These are phyloP conservation scores for Ciconia nigra DNA, from an alignment of 2,797 vertebrate genomes.

Conservation along the genomic window DNA sequence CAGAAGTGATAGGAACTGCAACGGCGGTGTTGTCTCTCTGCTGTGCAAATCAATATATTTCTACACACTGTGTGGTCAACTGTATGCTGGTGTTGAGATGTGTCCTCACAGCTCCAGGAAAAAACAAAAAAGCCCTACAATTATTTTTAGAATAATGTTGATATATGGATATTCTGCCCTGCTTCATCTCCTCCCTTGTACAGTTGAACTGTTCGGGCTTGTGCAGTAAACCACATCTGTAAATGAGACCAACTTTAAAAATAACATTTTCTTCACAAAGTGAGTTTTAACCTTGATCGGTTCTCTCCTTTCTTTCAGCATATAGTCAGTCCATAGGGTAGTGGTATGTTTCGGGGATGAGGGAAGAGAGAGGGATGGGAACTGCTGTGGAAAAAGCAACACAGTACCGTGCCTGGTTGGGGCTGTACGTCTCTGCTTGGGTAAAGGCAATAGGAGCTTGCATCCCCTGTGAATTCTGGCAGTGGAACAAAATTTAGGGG, in stretches of 20 bases:
- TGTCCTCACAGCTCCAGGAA: not conserved
- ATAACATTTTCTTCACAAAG: not conserved
- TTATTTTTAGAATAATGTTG: not conserved
- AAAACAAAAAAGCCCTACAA: fast-evolving
- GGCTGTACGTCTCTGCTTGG: not conserved
- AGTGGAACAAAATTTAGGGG: not conserved
- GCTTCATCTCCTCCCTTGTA: not conserved
- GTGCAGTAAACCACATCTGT: not conserved
- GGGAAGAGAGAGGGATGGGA: not conserved
- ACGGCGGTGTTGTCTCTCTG: fast-evolving
- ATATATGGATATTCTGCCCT: not conserved
- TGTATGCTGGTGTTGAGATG: not conserved
- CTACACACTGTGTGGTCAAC: not conserved
- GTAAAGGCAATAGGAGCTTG: not conserved
- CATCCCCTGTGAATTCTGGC: not conserved
- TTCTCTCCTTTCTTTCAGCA: not conserved
- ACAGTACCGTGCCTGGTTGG: not conserved
- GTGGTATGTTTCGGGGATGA: not conserved
- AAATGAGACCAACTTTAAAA: not conserved
- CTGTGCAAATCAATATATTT: not conserved
- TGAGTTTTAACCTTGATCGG: not conserved
- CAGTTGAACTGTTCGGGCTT: not conserved
- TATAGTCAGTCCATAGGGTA: not conserved
- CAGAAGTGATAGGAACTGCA: not conserved
- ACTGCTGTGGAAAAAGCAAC: not conserved